Evolutionary conservation across 2,888 invertebrate genomes (phyloP).

Genomic region (Chrysolina americana): DNA sequence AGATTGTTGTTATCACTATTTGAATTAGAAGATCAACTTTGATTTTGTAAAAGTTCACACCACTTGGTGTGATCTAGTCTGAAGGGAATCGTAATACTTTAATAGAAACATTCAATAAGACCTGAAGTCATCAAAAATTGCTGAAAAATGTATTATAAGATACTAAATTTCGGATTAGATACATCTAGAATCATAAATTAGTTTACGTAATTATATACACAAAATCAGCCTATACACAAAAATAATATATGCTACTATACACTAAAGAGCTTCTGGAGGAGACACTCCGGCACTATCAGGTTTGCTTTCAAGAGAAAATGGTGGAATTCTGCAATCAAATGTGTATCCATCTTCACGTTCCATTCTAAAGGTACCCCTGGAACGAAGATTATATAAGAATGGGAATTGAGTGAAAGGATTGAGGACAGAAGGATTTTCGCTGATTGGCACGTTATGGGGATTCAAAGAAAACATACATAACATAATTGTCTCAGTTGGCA

Average conservation of each 20-base stretch:
- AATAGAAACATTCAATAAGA: not conserved
- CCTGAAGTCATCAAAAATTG: not conserved
- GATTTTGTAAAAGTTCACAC: too few species aligned
- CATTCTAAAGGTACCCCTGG: slow-evolving; percentile 96
- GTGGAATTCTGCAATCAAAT: slow-evolving; percentile 98
- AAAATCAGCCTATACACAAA: slow-evolving; percentile 38
- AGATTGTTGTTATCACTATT: too few species aligned
- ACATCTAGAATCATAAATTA: slow-evolving; percentile 17
- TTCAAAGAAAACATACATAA: too few species aligned
- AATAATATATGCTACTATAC: slow-evolving; percentile 8
- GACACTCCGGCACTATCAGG: slow-evolving; percentile 75
- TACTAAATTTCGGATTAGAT: slow-evolving; percentile 9
- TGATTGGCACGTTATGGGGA: too few species aligned
- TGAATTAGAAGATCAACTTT: too few species aligned
- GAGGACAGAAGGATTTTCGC: too few species aligned
- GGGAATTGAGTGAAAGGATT: not conserved
- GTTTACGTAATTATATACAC: slow-evolving; percentile 32
- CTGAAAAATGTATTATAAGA: not conserved
- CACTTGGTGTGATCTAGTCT: too few species aligned
- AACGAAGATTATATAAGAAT: slow-evolving; percentile 48
- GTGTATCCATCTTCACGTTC: slow-evolving; percentile 97
- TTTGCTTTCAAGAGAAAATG: slow-evolving; percentile 96
- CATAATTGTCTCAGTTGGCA: too few species aligned
- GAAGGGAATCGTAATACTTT: not conserved
- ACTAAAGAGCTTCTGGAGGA: slow-evolving; percentile 63